Evolutionary conservation across 2,797 vertebrate genomes (phyloP).

Genomic region (Pangasius mekongensis): DNA sequence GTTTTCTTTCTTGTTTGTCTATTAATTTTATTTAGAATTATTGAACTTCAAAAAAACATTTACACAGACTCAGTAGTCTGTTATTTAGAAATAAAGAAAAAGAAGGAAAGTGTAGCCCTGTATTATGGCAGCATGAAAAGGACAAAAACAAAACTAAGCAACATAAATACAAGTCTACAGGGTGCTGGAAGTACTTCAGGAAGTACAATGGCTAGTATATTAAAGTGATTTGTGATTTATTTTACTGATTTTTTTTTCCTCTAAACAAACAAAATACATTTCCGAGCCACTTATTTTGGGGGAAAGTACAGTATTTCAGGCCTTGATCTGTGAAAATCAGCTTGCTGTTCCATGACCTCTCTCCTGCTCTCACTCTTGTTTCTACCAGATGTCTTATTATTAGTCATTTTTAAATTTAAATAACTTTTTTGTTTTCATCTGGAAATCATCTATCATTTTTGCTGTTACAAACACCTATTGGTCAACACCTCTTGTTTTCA

Average conservation of each 20-base stretch:
- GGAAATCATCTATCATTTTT: neutral
- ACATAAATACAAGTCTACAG: neutral
- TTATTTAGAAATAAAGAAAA: neutral
- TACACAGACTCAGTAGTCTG: neutral
- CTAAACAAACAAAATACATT: neutral
- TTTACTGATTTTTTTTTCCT: neutral
- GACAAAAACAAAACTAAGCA: neutral
- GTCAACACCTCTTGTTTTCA: neutral
- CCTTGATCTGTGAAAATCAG: constrained; percentile 2
- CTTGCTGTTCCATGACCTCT: neutral
- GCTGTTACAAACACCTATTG: neutral
- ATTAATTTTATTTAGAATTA: neutral
- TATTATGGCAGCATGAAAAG: neutral
- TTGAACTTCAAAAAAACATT: neutral
- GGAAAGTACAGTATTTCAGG: neutral
- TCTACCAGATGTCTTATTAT: neutral
- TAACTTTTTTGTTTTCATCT: neutral
- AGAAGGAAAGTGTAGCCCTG: neutral
- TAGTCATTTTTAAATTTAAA: neutral
- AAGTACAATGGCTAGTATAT: neutral
- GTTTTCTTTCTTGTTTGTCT: neutral
- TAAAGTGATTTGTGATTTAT: neutral
- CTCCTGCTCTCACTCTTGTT: neutral
- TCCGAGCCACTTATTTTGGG: neutral
- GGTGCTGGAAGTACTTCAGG: too few species aligned